Conservation (phyloP, 2,113 vertebrate genomes). For the Sterrhoptilus dennistouni region DNA sequence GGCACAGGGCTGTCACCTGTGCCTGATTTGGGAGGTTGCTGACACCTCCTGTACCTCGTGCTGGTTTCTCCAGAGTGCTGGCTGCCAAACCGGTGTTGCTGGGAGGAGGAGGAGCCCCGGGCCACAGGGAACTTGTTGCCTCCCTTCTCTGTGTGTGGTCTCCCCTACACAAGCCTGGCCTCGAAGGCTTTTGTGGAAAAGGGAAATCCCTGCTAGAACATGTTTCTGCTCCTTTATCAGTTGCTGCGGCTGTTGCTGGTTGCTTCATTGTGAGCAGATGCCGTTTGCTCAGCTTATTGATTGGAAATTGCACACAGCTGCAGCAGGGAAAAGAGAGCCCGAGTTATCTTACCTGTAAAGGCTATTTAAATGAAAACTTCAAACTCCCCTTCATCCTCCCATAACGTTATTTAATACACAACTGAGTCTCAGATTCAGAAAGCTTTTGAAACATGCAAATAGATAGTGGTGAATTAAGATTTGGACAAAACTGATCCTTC, state of each 20-base stretch:
- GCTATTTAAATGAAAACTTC: conserved; percentile 21
- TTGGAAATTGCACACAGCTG: conserved; percentile 41
- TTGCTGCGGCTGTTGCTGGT: neutral
- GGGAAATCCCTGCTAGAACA: conserved; percentile 21
- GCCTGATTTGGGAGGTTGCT: neutral
- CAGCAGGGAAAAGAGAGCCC: neutral
- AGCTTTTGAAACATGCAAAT: neutral
- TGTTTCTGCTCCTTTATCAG: conserved; percentile 45
- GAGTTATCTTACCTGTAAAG: neutral
- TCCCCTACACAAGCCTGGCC: neutral
- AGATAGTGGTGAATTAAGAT: neutral
- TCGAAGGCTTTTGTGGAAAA: neutral
- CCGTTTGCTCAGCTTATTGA: conserved; percentile 39
- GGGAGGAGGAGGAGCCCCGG: neutral
- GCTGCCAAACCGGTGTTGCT: neutral
- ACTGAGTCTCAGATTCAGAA: neutral
- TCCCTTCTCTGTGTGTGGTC: conserved; percentile 54
- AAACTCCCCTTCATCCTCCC: neutral
- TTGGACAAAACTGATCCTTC: neutral
- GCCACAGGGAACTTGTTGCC: neutral
- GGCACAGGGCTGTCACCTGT: rapidly evolving
- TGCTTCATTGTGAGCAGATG: conserved; percentile 24
- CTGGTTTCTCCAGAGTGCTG: neutral
- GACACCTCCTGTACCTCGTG: neutral
- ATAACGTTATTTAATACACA: neutral